phyloP scores from a whole-genome alignment of 2,888 invertebrate species.

The Dichetophora obliterata region DNA sequence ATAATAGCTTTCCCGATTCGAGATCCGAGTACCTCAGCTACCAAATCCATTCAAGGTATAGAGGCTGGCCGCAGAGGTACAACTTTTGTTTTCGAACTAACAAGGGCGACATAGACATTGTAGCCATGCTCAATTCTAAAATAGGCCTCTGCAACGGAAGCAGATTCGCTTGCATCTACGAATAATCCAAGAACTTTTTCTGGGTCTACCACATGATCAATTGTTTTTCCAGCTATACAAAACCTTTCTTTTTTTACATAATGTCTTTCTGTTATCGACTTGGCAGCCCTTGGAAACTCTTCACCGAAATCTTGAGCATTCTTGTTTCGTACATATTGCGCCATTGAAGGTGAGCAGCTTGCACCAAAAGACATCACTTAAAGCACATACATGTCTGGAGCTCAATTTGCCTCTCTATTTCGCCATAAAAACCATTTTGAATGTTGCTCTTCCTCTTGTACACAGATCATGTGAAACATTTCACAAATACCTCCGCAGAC shows the following conservation, averaged over 20 bases:
- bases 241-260: constrained; percentile 56
- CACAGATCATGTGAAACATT: too few species aligned
- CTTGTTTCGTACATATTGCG: too few species aligned
- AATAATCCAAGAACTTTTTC: constrained; percentile 41
- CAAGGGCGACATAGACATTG: constrained; percentile 9
- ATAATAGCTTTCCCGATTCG: constrained; percentile 37
- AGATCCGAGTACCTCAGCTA: constrained; percentile 49
- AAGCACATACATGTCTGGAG: too few species aligned
- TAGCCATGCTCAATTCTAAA: constrained; percentile 38
- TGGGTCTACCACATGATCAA: constrained; percentile 46
- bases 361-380: too few species aligned
- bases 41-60: constrained; percentile 50
- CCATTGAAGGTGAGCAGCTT: too few species aligned
- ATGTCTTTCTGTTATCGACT: constrained; percentile 44
- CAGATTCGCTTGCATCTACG: constrained; percentile 44
- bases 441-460: too few species aligned
- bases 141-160: constrained; percentile 51
- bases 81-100: too few species aligned
- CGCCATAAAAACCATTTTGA: too few species aligned
- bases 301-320: too few species aligned
- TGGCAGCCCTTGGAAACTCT: constrained; percentile 45
- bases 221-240: constrained; percentile 45
- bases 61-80: too few species aligned
- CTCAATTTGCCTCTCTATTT: too few species aligned
- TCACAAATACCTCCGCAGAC: too few species aligned